Evolutionary conservation across 2,888 invertebrate species (phyloP), one percentile per base, ranked within the genome.

Genomic region (Lycaena phlaeas): DNA sequence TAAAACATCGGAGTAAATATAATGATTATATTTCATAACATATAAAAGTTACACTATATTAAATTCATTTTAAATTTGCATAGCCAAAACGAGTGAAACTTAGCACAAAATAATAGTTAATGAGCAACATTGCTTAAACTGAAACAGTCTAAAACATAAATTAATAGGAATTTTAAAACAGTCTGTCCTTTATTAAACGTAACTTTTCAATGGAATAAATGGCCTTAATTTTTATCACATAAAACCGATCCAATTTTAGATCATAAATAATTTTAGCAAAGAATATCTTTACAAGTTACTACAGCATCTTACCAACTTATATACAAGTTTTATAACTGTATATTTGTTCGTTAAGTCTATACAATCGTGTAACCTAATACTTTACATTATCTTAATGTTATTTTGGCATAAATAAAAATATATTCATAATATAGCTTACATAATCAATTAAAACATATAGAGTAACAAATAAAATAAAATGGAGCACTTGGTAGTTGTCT

Each of bases 11-110:
- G n/a, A n/a, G n/a, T n/a, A n/a, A n/a, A 49, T 49, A 50, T 43
- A 45, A 44, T 46, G 44, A 43, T 42, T 50, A 44, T 46, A 50
- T 49, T 46, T 48, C 40, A 43, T 40, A 31, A 36, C 22, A 38
- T 27, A 36, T n/a, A 36, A 39, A 44, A 44, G 25, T 30, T 41
- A 40, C 27, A 42, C 43, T 25, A 42, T 41, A 38, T 40, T 38
- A 41, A 48, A 40, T 45, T 31, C 34, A 43, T 43, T 54, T 34
- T 11, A 9, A 15, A 27, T 31, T 39, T 53, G 57, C 57, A 54
- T 55, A 57, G 52, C 55, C 56, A 41, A 61, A 62, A 61, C 57
- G 38, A 59, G 58, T 58, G 56, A 43, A 44, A 49, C 40, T 12
- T 37, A 49, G 39, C 40, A 48, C 30, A 43, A 40, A 40, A 18